Evolutionary conservation across 2,797 vertebrate genomes (phyloP), one percentile per base, ranked within the genome.

Genomic region (Gila robusta): DNA sequence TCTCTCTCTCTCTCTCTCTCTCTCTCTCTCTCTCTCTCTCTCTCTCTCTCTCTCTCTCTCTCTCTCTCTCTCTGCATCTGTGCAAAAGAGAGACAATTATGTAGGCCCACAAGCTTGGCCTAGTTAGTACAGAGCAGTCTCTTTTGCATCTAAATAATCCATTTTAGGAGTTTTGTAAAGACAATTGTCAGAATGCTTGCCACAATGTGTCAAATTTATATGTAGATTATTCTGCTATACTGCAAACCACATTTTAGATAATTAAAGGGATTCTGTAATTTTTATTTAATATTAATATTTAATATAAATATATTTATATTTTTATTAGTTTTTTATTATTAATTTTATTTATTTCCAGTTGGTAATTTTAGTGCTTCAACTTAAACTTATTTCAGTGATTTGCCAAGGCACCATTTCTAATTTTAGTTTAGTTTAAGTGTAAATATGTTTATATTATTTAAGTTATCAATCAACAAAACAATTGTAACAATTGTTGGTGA

Each of bases 11-110:
- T 44, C 41, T 44, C 41, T 44, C 41, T 44, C 41, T 44, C 41
- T 44, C 41, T 44, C 41, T 44, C 41, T 12, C 41, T 44, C 41
- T 44, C 41, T 44, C 10, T 37, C 37, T 37, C 37, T 37, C 37
- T 37, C 37, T 39, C 37, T 39, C 41, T 47, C 44, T 47, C 44
- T 47, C 44, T 47, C 44, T 14, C 44, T 47, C 44, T 47, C 37
- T 70, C 62, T 87, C 71, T 64, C 69, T 86, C 56, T 74, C 73
- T 76, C 66, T 87, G 52, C 79, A 73, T 81, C 54, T 83, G 59
- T 6, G n/a, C 16, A 64, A 64, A 67, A 66, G 44, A 66, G 72
- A 77, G 56, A 66, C 59, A 59, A 16, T 56, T 54, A 44, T 26
- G 21, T 32, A 66, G 82, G 10, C 82, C 72, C 35, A 56, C n/a